Conservation (phyloP, 92 coral and sea anemone genomes). For the Desmophyllum pertusum region DNA sequence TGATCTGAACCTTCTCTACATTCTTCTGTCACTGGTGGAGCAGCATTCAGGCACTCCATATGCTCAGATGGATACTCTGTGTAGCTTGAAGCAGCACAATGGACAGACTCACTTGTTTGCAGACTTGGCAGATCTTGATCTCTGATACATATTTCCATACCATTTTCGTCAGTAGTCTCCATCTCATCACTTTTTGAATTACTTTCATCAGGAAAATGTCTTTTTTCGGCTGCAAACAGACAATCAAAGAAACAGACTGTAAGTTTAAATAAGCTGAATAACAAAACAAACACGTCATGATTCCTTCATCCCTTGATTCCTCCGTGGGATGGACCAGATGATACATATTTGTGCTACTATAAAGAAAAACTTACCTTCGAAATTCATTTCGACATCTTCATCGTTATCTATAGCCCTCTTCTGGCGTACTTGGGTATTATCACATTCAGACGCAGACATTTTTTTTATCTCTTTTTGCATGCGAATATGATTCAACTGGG, state of each 20-base stretch:
- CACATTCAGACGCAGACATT: slow-evolving; percentile 1
- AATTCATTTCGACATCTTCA: slow-evolving; percentile 16
- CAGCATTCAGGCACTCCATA: slow-evolving; percentile 6
- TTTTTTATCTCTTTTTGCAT: slow-evolving; percentile 18
- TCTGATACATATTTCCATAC: slow-evolving; percentile 1
- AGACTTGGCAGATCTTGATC: not conserved
- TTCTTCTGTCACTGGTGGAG: slow-evolving; percentile 16
- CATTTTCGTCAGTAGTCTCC: slow-evolving; percentile 10
- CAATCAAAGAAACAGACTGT: slow-evolving; percentile 8
- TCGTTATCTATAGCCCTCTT: not conserved
- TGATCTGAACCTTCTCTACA: not conserved
- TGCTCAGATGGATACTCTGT: slow-evolving; percentile 7
- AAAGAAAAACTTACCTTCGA: slow-evolving; percentile 20
- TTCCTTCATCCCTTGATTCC: slow-evolving; percentile 6
- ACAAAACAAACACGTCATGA: slow-evolving; percentile 17
- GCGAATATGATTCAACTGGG: slow-evolving; percentile 22
- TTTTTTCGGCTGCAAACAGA: slow-evolving; percentile 21
- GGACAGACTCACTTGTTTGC: not conserved
- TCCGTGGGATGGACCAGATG: not conserved
- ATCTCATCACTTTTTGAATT: slow-evolving; percentile 13
- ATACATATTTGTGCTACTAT: slow-evolving; percentile 4
- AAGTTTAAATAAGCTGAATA: slow-evolving; percentile 2
- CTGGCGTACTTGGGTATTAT: not conserved
- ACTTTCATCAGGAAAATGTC: slow-evolving; percentile 24
- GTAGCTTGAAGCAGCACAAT: slow-evolving; percentile 5